Percentiles rank a stretch among this genome's conserved stretches.
These are phyloP conservation scores for Pelobates cultripes DNA, from an alignment of 2,797 vertebrate species.

Conservation along the genomic window DNA sequence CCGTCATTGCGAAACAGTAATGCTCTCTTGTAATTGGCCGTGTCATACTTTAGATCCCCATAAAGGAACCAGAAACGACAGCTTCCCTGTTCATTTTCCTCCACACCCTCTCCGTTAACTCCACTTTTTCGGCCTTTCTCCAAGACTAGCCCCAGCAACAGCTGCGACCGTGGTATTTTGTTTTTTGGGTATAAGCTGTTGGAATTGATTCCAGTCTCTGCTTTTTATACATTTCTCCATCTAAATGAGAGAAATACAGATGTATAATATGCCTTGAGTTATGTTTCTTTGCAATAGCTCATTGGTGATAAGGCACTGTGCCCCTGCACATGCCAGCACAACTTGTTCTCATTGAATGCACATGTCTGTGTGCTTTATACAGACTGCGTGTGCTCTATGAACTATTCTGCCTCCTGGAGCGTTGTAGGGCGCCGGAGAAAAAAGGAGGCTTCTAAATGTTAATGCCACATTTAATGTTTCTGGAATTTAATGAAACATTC, in stretches of 20 bases:
- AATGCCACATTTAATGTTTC: neutral
- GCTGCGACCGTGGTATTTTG: slow-evolving; percentile 46
- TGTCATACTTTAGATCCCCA: slow-evolving; percentile 53
- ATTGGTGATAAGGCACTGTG: slow-evolving; percentile 27
- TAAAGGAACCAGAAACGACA: slow-evolving; percentile 53
- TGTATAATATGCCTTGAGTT: slow-evolving; percentile 42
- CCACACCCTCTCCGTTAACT: slow-evolving; percentile 48
- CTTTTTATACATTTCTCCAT: slow-evolving; percentile 41
- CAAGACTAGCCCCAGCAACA: slow-evolving; percentile 37
- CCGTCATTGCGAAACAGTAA: slow-evolving; percentile 47
- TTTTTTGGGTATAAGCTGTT: slow-evolving; percentile 40
- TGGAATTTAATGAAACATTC: too few species aligned
- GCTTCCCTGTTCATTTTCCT: slow-evolving; percentile 49
- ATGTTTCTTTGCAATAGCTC: slow-evolving; percentile 41
- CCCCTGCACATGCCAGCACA: slow-evolving; percentile 33
- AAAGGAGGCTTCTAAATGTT: neutral
- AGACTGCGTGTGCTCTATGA: slow-evolving; percentile 11
- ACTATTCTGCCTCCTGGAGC: slow-evolving; percentile 35
- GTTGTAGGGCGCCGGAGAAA: neutral
- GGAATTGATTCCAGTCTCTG: slow-evolving; percentile 47
- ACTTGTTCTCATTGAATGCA: slow-evolving; percentile 37
- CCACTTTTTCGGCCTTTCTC: slow-evolving; percentile 32
- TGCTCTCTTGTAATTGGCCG: slow-evolving; percentile 50
- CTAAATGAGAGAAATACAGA: slow-evolving; percentile 44
- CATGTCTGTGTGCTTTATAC: slow-evolving; percentile 18